Percentiles rank a stretch among this genome's conserved stretches.
Evolutionary conservation across 2,113 vertebrate genomes (phyloP).

Genomic region (Notothenia coriiceps): DNA sequence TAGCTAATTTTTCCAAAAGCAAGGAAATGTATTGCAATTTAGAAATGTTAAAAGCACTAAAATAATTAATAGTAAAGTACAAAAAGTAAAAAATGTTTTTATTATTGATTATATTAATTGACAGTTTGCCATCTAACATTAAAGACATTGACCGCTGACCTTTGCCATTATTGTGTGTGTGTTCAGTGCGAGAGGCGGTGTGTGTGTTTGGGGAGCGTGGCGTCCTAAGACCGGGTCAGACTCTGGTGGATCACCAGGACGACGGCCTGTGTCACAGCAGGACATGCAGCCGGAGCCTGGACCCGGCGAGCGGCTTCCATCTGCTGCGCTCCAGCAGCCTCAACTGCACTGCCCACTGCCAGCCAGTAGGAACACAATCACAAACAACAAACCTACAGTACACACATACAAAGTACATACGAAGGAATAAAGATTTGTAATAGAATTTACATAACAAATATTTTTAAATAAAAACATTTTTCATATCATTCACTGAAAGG

Average conservation of each 20-base stretch:
- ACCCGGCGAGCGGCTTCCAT: conserved; percentile 89
- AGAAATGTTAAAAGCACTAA: background rate
- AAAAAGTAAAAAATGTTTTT: background rate
- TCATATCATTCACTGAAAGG: no score
- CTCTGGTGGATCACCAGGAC: conserved; percentile 87
- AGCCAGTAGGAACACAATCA: conserved; percentile 82
- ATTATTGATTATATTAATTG: no score
- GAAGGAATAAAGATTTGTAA: no score
- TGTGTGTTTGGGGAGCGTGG: conserved; percentile 90
- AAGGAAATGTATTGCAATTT: background rate
- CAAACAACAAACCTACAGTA: background rate
- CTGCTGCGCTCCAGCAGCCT: conserved; percentile 85
- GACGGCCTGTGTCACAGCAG: conserved; percentile 88
- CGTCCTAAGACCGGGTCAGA: conserved; percentile 92
- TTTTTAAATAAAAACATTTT: no score
- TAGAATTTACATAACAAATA: no score
- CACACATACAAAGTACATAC: background rate
- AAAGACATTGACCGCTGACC: conserved; percentile 14
- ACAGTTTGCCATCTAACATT: background rate
- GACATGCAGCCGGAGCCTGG: conserved; percentile 86
- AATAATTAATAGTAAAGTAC: background rate
- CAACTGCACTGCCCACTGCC: conserved; percentile 91
- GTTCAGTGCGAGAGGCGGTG: conserved; percentile 90
- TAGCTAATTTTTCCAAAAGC: background rate
- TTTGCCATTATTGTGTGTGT: conserved; percentile 32